These are phyloP conservation scores for Microchrysa polita DNA, from an alignment of 2,888 invertebrate species.

Conservation along the genomic window DNA sequence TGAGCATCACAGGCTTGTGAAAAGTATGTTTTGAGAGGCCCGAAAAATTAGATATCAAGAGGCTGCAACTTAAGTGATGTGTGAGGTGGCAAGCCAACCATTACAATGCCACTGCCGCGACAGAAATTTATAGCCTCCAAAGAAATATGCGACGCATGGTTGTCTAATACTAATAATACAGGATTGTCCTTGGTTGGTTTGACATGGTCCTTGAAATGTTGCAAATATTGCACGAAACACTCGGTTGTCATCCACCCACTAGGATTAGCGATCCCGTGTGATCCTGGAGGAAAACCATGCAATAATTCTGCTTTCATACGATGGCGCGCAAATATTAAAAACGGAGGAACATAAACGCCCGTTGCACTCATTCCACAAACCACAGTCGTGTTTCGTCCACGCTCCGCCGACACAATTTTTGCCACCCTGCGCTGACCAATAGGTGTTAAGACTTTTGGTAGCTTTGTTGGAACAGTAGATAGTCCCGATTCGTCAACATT, in stretches of 20 bases:
- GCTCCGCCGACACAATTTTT: conserved; percentile 60
- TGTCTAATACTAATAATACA: too few relatives aligned
- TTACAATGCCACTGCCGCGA: too few relatives aligned
- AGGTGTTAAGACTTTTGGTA: conserved; percentile 57
- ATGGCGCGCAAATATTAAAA: too few relatives aligned
- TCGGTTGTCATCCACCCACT: background rate
- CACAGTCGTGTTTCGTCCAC: conserved; percentile 58
- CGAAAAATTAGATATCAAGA: too few relatives aligned
- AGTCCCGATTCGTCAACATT: conserved; percentile 62
- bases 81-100: too few relatives aligned
- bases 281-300: conserved; percentile 59
- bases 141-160: too few relatives aligned
- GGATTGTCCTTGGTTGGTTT: too few relatives aligned
- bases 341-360: conserved; percentile 55
- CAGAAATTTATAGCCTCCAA: too few relatives aligned
- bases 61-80: too few relatives aligned
- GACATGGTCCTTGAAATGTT: background rate
- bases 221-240: background rate
- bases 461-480: conserved; percentile 60
- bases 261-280: background rate
- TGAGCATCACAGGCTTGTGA: too few relatives aligned
- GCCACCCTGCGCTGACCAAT: conserved; percentile 61
- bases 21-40: too few relatives aligned
- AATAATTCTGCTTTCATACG: too few relatives aligned
- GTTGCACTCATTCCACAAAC: conserved; percentile 56